Conservation (phyloP, 2,113 vertebrate genomes). For the Misgurnus mizolepis region DNA sequence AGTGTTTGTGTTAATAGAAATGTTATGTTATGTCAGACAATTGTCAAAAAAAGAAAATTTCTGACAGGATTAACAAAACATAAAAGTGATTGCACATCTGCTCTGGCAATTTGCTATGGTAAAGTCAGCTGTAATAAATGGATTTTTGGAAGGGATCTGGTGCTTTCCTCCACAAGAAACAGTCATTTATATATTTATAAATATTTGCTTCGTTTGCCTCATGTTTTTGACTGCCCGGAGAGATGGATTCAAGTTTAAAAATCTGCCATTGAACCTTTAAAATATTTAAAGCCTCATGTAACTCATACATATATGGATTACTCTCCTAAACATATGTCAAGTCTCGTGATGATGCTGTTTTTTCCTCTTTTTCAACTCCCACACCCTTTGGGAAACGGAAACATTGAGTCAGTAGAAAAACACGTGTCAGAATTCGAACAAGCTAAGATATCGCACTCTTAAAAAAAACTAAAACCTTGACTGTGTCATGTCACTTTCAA, state of each 20-base stretch:
- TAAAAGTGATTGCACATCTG: not conserved
- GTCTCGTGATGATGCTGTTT: not conserved
- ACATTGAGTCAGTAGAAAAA: conserved; percentile 7
- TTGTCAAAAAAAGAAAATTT: not conserved
- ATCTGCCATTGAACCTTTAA: not conserved
- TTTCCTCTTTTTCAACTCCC: not conserved
- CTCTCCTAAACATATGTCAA: not conserved
- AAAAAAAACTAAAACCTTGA: not conserved
- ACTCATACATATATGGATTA: not conserved
- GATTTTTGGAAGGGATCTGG: not conserved
- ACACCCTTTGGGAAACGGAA: conserved; percentile 16
- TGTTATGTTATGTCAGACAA: not conserved
- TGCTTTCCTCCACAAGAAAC: not conserved
- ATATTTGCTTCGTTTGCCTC: not conserved
- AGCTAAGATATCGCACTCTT: conserved; percentile 1
- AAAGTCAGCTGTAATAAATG: not conserved
- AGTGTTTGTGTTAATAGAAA: not conserved
- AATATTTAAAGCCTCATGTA: not conserved
- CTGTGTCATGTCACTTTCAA: conserved; percentile 14
- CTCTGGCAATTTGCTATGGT: not conserved
- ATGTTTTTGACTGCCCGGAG: no score
- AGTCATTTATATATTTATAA: not conserved
- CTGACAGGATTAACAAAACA: conserved; percentile 2
- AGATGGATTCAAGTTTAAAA: no score
- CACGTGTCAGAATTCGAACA: not conserved